Evolutionary conservation across 2,888 invertebrate genomes (phyloP).

Genomic region (Cyaniris semiargus): DNA sequence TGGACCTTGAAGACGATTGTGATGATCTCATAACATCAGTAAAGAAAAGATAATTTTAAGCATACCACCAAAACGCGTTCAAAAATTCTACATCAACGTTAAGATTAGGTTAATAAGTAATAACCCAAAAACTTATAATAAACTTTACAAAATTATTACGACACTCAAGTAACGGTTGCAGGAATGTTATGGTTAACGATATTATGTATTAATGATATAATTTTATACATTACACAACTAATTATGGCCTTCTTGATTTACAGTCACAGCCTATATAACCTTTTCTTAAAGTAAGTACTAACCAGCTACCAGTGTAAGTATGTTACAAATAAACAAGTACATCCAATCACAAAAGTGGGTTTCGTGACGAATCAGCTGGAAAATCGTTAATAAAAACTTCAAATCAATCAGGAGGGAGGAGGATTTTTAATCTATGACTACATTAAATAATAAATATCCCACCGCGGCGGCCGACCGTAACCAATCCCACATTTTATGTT

Average conservation of each 20-base stretch:
- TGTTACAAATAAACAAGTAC: slow-evolving; percentile 5
- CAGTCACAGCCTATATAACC: background rate
- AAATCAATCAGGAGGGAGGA: slow-evolving; percentile 22
- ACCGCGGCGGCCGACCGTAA: slow-evolving; percentile 49
- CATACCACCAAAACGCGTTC: no score
- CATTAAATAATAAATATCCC: slow-evolving; percentile 46
- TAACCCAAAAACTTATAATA: background rate
- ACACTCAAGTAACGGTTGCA: background rate
- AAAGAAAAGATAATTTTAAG: no score
- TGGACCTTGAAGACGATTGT: background rate
- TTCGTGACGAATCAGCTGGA: slow-evolving; percentile 22
- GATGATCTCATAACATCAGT: background rate
- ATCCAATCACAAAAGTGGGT: slow-evolving; percentile 5
- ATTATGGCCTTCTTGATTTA: background rate
- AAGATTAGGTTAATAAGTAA: background rate
- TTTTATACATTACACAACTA: background rate
- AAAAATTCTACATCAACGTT: background rate
- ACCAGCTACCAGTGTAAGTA: background rate
- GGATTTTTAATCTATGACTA: slow-evolving; percentile 41
- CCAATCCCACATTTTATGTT: slow-evolving; percentile 55
- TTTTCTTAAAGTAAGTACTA: background rate
- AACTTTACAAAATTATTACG: background rate
- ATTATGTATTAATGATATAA: background rate
- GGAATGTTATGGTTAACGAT: background rate
- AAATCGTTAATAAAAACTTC: slow-evolving; percentile 27